phyloP scores from a whole-genome alignment of 2,888 invertebrate genomes.

The Folsomia candida region DNA sequence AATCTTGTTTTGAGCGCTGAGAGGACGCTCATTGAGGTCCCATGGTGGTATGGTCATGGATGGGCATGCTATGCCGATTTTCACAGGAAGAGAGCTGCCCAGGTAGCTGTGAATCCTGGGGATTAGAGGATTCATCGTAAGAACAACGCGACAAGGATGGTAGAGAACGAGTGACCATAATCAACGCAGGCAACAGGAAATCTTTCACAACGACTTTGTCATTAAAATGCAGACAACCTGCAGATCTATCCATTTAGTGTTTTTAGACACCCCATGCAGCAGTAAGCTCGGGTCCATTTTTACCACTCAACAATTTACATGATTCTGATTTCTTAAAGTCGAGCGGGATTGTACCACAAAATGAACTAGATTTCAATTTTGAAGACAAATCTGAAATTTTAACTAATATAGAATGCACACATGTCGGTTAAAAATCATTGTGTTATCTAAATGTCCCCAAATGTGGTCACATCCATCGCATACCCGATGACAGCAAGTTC shows the following conservation, averaged over 20 bases:
- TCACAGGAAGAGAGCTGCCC: background rate
- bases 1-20: conserved; percentile 10
- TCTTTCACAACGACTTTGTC: conserved; percentile 19
- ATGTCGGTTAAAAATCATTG: too few relatives aligned
- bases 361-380: too few relatives aligned
- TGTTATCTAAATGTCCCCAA: background rate
- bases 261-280: conserved; percentile 6
- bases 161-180: background rate
- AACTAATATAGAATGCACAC: too few relatives aligned
- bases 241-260: conserved; percentile 12
- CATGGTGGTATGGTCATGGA: background rate
- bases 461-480: too few relatives aligned
- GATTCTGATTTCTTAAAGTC: too few relatives aligned
- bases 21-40: background rate
- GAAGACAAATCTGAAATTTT: too few relatives aligned
- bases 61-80: background rate
- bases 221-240: conserved; percentile 19
- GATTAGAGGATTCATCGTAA: background rate
- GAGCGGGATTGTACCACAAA: too few relatives aligned
- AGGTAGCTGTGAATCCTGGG: background rate
- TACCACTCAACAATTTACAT: background rate
- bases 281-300: background rate
- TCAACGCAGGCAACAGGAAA: conserved; percentile 5
- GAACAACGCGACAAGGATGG: background rate
- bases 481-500: background rate